A percentile compares a stretch with the other conserved stretches of the same genome.
These are phyloP conservation scores for Ellobius talpinus DNA, from an alignment of 2,113 vertebrate genomes.

Conservation along the genomic window DNA sequence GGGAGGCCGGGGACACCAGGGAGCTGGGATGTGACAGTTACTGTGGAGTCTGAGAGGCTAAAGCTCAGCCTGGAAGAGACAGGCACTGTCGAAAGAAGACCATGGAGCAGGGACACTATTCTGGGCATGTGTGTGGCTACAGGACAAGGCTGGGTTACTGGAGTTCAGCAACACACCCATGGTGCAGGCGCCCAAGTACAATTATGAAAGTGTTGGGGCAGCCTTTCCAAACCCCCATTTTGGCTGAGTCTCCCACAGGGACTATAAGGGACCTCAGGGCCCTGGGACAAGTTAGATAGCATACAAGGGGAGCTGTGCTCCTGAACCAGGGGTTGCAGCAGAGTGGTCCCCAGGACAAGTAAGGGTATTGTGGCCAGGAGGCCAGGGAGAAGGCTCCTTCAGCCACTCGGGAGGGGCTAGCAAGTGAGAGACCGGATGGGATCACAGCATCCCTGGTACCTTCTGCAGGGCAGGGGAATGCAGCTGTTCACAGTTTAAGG, in stretches of 20 bases:
- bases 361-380: background rate
- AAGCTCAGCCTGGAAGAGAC: background rate
- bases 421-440: background rate
- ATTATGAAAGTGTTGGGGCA: fast-evolving
- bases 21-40: background rate
- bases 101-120: background rate
- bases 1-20: background rate
- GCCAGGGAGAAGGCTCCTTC: background rate
- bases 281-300: background rate
- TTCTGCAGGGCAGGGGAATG: background rate
- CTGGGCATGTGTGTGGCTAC: fast-evolving
- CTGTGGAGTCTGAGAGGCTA: background rate
- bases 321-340: background rate
- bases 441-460: background rate
- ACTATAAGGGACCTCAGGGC: background rate
- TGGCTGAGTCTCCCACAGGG: background rate
- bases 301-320: background rate
- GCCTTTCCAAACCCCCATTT: background rate
- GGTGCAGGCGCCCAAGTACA: background rate
- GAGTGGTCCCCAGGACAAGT: background rate
- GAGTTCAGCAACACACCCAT: background rate
- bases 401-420: background rate
- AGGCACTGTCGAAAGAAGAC: background rate
- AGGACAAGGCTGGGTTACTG: background rate
- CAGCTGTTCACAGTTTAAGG: background rate